Evolutionary conservation across 92 coral and sea anemone genomes (phyloP).

Genomic region (Siderastrea radians): DNA sequence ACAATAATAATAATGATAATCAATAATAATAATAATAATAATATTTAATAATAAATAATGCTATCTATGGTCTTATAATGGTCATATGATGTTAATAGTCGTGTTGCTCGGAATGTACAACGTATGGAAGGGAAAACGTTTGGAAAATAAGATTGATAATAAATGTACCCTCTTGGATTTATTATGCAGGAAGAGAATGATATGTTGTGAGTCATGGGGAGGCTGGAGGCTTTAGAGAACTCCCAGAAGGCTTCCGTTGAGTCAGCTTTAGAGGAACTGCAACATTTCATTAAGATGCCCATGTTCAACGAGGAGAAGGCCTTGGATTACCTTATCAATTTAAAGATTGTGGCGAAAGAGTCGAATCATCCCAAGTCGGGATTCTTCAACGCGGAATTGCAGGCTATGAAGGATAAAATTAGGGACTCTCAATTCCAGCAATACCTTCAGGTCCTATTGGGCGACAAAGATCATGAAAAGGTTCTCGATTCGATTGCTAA

Average conservation of each 20-base stretch:
- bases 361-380: slow-evolving; percentile 37
- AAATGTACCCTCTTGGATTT: too few species aligned
- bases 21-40: too few species aligned
- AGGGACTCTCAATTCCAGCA: slow-evolving; percentile 25
- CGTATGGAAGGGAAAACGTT: too few species aligned
- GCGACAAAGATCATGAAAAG: slow-evolving; percentile 56
- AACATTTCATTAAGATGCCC: slow-evolving; percentile 17
- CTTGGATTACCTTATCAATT: slow-evolving; percentile 26
- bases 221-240: not conserved
- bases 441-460: slow-evolving; percentile 37
- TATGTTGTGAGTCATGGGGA: not conserved
- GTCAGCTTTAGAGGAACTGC: not conserved
- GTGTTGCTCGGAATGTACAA: too few species aligned
- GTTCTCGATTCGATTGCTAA: slow-evolving; percentile 39
- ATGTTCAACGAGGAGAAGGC: slow-evolving; percentile 38
- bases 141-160: too few species aligned
- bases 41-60: too few species aligned
- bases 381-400: slow-evolving; percentile 31
- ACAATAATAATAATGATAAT: too few species aligned
- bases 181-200: too few species aligned
- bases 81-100: too few species aligned
- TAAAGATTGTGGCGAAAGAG: slow-evolving; percentile 49
- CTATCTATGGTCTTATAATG: too few species aligned
- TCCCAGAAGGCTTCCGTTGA: slow-evolving; percentile 13
- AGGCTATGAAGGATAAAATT: slow-evolving; percentile 41